These are phyloP conservation scores for Ischnus inquisitorius DNA, from an alignment of 2,888 invertebrate species.

Conservation along the genomic window DNA sequence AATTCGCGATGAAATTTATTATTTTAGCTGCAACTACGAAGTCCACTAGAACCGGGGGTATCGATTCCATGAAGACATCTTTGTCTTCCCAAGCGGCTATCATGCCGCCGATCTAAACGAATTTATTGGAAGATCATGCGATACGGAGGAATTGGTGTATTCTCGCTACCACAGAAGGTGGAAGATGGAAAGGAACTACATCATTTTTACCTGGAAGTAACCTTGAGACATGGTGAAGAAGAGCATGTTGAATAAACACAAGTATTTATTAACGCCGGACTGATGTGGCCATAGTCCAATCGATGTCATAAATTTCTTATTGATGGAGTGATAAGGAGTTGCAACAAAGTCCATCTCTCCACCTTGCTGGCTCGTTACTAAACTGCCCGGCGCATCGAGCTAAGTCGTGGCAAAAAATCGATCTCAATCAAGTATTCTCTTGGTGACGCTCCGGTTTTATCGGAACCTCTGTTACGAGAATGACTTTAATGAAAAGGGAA, in stretches of 20 bases:
- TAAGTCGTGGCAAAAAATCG: conserved; percentile 53
- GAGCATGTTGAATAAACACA: conserved; percentile 65
- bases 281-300: conserved; percentile 77
- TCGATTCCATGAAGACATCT: conserved; percentile 69
- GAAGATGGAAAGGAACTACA: not conserved
- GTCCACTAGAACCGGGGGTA: conserved; percentile 69
- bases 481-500: not conserved
- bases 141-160: not conserved
- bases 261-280: conserved; percentile 62
- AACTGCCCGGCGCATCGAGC: conserved; percentile 36
- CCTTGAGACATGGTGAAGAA: conserved; percentile 69
- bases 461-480: not conserved
- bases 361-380: conserved; percentile 18
- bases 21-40: conserved; percentile 66
- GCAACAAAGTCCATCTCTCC: conserved; percentile 63
- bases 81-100: conserved; percentile 70
- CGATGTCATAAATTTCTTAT: conserved; percentile 61
- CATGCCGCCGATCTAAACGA: conserved; percentile 70
- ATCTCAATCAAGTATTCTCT: conserved; percentile 68
- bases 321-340: conserved; percentile 65
- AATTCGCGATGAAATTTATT: conserved; percentile 66
- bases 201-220: conserved; percentile 73
- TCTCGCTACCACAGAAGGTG: not conserved
- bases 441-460: conserved; percentile 14
- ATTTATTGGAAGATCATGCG: not conserved